phyloP scores from a whole-genome alignment of 1,140 invertebrate genomes.

The Drosophila nikananu region DNA sequence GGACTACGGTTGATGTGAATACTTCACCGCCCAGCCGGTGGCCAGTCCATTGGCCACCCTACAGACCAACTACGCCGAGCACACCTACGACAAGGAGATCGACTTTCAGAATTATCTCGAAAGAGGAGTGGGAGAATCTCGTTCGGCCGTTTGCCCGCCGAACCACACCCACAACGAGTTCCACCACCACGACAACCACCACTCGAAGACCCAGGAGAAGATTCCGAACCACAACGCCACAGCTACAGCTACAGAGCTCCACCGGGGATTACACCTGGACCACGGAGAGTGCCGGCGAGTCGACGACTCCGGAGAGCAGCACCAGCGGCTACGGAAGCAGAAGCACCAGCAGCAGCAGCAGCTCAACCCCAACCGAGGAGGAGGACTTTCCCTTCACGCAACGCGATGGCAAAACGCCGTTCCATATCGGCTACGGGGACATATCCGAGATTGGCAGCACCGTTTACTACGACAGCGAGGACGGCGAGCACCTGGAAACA shows the following conservation, averaged over 20 bases:
- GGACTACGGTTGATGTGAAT: conserved; percentile 8
- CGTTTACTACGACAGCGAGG: conserved; percentile 54
- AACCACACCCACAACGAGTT: neutral
- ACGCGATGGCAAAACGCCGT: conserved; percentile 42
- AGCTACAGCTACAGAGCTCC: conserved; percentile 22
- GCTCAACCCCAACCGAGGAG: conserved; percentile 15
- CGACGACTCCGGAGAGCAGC: conserved; percentile 29
- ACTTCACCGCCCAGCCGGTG: conserved; percentile 1
- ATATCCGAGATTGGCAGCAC: conserved; percentile 52
- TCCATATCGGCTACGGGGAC: conserved; percentile 47
- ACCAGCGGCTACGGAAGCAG: conserved; percentile 22
- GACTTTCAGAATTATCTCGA: conserved; percentile 17
- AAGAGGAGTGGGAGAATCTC: conserved; percentile 56
- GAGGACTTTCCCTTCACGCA: conserved; percentile 32
- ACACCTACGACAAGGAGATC: conserved; percentile 27
- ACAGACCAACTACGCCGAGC: conserved; percentile 12
- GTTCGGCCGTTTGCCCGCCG: neutral
- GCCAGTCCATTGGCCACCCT: conserved; percentile 28
- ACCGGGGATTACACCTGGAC: conserved; percentile 19
- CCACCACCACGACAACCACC: conserved; percentile 6
- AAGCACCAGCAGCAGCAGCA: conserved; percentile 37
- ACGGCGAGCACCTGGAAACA: conserved; percentile 43
- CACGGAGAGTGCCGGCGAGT: conserved; percentile 31
- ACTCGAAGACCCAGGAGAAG: conserved; percentile 20
- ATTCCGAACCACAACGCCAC: conserved; percentile 16